Conservation (phyloP, 2,888 invertebrate genomes). For the Pseudanteris insignis region DNA sequence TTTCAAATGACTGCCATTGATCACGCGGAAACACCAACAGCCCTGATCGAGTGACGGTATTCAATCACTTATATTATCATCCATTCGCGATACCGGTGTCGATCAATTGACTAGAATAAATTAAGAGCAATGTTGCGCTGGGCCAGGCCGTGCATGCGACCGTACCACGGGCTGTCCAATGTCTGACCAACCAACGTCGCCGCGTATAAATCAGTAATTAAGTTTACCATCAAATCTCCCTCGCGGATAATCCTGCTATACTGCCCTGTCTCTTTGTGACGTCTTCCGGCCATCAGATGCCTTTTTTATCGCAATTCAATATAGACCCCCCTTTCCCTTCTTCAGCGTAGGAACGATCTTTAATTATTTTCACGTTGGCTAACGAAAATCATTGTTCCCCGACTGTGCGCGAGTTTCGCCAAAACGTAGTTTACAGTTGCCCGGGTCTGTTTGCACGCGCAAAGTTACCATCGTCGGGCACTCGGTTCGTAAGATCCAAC, state of each 20-base stretch:
- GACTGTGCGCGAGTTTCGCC: slow-evolving; percentile 5
- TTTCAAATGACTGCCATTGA: slow-evolving; percentile 28
- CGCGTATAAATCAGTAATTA: slow-evolving; percentile 27
- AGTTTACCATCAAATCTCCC: slow-evolving; percentile 1
- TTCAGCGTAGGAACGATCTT: too few species aligned
- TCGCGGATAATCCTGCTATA: too few species aligned
- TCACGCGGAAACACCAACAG: slow-evolving; percentile 25
- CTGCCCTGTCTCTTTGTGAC: too few species aligned
- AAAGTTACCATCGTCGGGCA: slow-evolving; percentile 37
- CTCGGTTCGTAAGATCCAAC: slow-evolving; percentile 23
- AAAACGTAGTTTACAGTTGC: slow-evolving; percentile 32
- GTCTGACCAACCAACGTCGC: background rate
- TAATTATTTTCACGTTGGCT: slow-evolving; percentile 32
- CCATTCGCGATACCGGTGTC: slow-evolving; percentile 32
- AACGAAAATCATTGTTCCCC: slow-evolving; percentile 31
- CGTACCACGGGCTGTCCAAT: slow-evolving; percentile 13
- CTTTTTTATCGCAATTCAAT: slow-evolving; percentile 16
- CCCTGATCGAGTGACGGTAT: slow-evolving; percentile 28
- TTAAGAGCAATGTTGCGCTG: too few species aligned
- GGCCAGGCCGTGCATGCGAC: too few species aligned
- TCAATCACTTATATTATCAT: slow-evolving; percentile 36
- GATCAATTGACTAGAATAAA: slow-evolving; percentile 38
- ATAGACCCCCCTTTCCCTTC: slow-evolving; percentile 3
- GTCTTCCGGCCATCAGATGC: too few species aligned
- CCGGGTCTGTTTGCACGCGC: slow-evolving; percentile 34